Percentiles rank a stretch among this genome's conserved stretches.
Evolutionary conservation across 1,140 invertebrate genomes (phyloP).

Genomic region (Pogonomyrmex californicus): DNA sequence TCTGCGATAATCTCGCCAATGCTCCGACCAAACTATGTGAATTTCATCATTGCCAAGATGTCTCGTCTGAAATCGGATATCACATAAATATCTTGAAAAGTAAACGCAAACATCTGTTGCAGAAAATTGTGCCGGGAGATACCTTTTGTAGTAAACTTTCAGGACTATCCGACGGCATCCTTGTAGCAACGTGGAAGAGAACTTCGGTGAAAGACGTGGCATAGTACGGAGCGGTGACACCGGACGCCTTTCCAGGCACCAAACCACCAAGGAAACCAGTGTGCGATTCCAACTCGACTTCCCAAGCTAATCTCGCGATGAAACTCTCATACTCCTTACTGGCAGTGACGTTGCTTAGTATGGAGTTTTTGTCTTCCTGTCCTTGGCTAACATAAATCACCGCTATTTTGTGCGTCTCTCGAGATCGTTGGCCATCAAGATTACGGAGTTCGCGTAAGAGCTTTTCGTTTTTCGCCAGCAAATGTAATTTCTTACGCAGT

Average conservation of each 20-base stretch:
- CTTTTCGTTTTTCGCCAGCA: constrained; percentile 96
- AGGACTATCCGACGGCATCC: constrained; percentile 96
- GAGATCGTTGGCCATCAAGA: constrained; percentile 95
- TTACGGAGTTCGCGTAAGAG: constrained; percentile 96
- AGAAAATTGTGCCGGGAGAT: constrained; percentile 14
- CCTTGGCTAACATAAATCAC: constrained; percentile 99
- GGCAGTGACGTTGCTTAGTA: constrained; percentile 91
- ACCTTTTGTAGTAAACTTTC: constrained; percentile 97
- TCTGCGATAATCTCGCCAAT: constrained; percentile 97
- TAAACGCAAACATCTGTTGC: not conserved
- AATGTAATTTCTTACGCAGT: constrained; percentile 93
- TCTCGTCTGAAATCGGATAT: constrained; percentile 90
- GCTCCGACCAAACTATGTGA: constrained; percentile 99
- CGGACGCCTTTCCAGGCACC: constrained; percentile 95
- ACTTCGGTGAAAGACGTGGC: constrained; percentile 95
- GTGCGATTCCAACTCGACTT: constrained; percentile 97
- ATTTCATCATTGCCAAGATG: constrained; percentile 99
- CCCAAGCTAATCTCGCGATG: constrained; percentile 97
- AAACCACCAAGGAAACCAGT: constrained; percentile 98
- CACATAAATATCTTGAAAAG: not conserved
- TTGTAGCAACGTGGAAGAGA: constrained; percentile 98
- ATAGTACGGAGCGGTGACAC: constrained; percentile 97
- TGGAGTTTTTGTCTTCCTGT: constrained; percentile 98
- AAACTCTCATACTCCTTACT: constrained; percentile 98
- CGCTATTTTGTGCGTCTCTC: constrained; percentile 99